Evolutionary conservation across 2,797 vertebrate species (phyloP).

Genomic region (Darevskia nairensis): DNA sequence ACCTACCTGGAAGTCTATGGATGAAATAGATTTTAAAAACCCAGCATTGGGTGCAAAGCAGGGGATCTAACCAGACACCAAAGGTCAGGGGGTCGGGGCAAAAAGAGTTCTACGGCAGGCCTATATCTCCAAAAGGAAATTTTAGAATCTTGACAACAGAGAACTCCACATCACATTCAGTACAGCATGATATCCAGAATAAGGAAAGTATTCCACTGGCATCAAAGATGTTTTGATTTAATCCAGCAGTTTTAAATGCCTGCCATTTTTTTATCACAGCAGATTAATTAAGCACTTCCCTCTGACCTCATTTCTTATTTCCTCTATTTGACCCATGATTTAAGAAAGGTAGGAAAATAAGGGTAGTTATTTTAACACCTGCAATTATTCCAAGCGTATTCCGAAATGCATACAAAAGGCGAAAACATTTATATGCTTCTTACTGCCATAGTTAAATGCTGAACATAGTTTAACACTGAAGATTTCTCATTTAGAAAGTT

Average conservation of each 20-base stretch:
- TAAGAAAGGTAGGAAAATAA: not conserved
- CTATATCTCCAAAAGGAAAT: not conserved
- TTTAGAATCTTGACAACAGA: not conserved
- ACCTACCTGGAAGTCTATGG: too few relatives aligned
- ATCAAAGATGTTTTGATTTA: not conserved
- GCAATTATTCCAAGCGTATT: not conserved
- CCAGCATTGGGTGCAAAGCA: not conserved
- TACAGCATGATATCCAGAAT: not conserved
- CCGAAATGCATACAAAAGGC: not conserved
- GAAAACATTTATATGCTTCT: not conserved
- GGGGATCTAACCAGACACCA: not conserved
- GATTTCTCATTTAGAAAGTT: not conserved
- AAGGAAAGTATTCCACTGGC: not conserved
- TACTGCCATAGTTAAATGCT: not conserved
- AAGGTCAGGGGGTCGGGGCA: not conserved
- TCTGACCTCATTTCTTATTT: not conserved
- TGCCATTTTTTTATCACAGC: not conserved
- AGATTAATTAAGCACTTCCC: not conserved
- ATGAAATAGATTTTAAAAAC: too few relatives aligned
- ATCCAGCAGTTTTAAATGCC: not conserved
- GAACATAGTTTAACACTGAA: not conserved
- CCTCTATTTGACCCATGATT: not conserved
- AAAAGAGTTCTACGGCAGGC: too few relatives aligned
- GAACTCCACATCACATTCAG: too few relatives aligned
- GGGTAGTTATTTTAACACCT: not conserved